Conservation (phyloP, 2,888 invertebrate genomes). For the Drosophila greeni region DNA sequence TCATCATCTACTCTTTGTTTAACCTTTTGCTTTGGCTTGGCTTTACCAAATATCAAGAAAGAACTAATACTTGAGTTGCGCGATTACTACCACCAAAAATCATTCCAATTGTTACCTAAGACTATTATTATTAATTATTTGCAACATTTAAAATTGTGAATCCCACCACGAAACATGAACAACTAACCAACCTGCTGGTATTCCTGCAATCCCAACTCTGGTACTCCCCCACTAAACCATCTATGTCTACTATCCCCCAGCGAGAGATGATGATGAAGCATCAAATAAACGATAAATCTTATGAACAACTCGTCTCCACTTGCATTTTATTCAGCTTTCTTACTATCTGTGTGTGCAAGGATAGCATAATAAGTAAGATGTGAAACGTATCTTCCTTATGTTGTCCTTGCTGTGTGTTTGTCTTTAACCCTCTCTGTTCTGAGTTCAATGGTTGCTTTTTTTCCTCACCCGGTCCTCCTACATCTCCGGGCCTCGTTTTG, state of each 20-base stretch:
- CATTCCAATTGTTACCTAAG: slow-evolving; percentile 35
- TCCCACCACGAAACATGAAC: slow-evolving; percentile 21
- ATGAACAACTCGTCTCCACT: slow-evolving; percentile 53
- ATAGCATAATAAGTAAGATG: not conserved
- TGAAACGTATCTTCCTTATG: not conserved
- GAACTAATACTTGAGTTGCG: slow-evolving; percentile 31
- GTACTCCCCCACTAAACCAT: slow-evolving; percentile 14
- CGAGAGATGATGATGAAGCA: slow-evolving; percentile 21
- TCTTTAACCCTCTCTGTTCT: slow-evolving; percentile 23
- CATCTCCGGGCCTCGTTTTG: slow-evolving; percentile 1
- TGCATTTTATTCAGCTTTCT: slow-evolving; percentile 62
- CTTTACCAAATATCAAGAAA: slow-evolving; percentile 16
- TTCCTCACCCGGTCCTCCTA: slow-evolving; percentile 13
- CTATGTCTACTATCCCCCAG: slow-evolving; percentile 37
- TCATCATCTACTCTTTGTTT: slow-evolving; percentile 32
- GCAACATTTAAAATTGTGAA: slow-evolving; percentile 39
- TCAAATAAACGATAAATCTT: slow-evolving; percentile 58
- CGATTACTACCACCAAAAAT: slow-evolving; percentile 39
- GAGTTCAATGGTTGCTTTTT: slow-evolving; percentile 15
- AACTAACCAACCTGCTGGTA: slow-evolving; percentile 30
- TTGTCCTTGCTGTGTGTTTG: slow-evolving; percentile 16
- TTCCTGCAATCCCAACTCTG: slow-evolving; percentile 18
- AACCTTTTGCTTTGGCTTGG: slow-evolving; percentile 34
- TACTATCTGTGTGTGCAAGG: slow-evolving; percentile 17
- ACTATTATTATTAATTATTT: slow-evolving; percentile 30